phyloP scores from a whole-genome alignment of 2,888 invertebrate species.

The Andrena bucephala region DNA sequence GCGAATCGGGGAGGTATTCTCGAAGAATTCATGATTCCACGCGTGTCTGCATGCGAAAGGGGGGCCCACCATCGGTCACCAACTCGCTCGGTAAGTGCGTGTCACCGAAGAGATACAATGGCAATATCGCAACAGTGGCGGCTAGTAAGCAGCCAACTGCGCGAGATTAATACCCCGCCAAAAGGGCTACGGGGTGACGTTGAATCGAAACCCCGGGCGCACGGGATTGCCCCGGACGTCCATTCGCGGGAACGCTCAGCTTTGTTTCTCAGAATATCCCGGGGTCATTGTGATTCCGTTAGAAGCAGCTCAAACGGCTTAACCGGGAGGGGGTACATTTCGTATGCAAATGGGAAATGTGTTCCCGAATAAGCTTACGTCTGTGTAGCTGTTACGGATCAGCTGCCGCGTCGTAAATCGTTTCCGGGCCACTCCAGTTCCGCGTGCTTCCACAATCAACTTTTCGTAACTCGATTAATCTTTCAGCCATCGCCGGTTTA shows the following conservation, averaged over 20 bases:
- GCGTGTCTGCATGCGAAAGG: slow-evolving; percentile 8
- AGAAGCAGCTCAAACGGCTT: slow-evolving; percentile 73
- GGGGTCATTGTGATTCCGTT: slow-evolving; percentile 74
- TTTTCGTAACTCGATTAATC: slow-evolving; percentile 63
- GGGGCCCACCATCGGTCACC: slow-evolving; percentile 33
- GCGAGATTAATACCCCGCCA: slow-evolving; percentile 41
- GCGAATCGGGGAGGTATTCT: not conserved
- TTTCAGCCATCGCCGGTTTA: slow-evolving; percentile 34
- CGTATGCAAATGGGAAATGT: slow-evolving; percentile 76
- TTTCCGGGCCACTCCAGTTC: slow-evolving; percentile 53
- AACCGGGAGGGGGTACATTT: slow-evolving; percentile 69
- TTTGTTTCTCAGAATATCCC: slow-evolving; percentile 69
- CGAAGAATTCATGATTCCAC: not conserved
- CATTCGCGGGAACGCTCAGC: slow-evolving; percentile 31
- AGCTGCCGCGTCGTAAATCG: slow-evolving; percentile 70
- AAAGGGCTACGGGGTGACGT: slow-evolving; percentile 11
- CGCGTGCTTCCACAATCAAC: slow-evolving; percentile 59
- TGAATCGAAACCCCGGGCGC: slow-evolving; percentile 15
- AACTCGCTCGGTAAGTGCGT: slow-evolving; percentile 31
- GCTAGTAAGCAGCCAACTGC: slow-evolving; percentile 12
- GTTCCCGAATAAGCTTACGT: slow-evolving; percentile 73
- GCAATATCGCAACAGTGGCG: slow-evolving; percentile 29
- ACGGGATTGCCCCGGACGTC: slow-evolving; percentile 30
- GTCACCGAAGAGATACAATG: slow-evolving; percentile 33
- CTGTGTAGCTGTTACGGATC: slow-evolving; percentile 74